These are phyloP conservation scores for Anneissia japonica DNA, from an alignment of 35 echinoderm and acorn worm genomes.

Conservation along the genomic window DNA sequence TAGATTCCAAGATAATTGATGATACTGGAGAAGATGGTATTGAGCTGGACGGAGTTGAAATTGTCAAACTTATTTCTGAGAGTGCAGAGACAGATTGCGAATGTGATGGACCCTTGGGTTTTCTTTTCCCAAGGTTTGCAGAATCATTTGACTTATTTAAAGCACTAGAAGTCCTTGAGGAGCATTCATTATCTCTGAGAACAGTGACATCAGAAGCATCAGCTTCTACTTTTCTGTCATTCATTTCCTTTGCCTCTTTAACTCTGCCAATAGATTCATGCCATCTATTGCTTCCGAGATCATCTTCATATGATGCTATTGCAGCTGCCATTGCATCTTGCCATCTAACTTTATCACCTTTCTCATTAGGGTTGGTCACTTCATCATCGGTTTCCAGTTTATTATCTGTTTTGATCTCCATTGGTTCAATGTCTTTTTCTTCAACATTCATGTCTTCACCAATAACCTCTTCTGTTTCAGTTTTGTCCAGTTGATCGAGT, in stretches of 20 bases:
- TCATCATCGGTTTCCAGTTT: background rate
- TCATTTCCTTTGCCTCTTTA: background rate
- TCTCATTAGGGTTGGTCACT: background rate
- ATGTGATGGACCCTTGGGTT: conserved; percentile 8
- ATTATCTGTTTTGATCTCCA: background rate
- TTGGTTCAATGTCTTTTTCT: background rate
- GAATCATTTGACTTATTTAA: background rate
- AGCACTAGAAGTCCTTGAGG: background rate
- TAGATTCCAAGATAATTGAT: conserved; percentile 8
- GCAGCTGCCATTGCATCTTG: conserved; percentile 34
- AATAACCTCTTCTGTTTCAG: conserved; percentile 19
- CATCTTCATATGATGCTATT: conserved; percentile 63
- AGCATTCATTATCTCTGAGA: background rate
- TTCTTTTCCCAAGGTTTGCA: conserved; percentile 5
- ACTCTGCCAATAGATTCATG: background rate
- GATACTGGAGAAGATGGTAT: conserved; percentile 44
- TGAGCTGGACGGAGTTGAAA: conserved; percentile 65
- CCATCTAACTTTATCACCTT: conserved; percentile 42
- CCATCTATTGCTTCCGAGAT: conserved; percentile 20
- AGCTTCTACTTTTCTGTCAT: background rate
- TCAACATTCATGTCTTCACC: background rate
- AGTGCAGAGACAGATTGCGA: background rate
- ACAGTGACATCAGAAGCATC: background rate
- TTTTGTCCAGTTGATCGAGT: conserved; percentile 30
- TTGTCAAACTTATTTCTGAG: conserved; percentile 62